Evolutionary conservation across 2,113 vertebrate species (phyloP), one percentile per base, ranked within the genome.

Genomic region (Actenoides hombroni): DNA sequence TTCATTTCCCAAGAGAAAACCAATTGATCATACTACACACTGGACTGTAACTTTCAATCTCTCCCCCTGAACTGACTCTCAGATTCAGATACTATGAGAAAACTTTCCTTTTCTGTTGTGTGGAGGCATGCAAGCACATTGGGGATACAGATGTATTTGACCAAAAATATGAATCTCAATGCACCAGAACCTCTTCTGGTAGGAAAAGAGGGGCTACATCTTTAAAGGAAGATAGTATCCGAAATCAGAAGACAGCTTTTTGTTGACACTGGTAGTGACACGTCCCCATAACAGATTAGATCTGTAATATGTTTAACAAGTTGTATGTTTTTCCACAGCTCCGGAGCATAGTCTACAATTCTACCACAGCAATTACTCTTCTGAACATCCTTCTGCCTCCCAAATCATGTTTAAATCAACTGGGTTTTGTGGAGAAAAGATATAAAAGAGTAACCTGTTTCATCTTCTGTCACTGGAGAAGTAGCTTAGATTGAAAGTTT

Each of bases 1-100:
- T 97, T 87, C 61, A 49, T 64, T 96, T 96, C 74, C 80, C 83
- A 75, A 91, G 54, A 48, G 49, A 40, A 70, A 94, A 65, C 42
- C 75, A 19, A 89, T 28, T 84, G 65, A 93, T 85, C 23, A n/a
- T 28, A 8, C 4, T 59, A 59, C 33, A 85, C 21, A 57, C 31
- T n/a, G 3, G 18, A 92, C 61, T 11, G 29, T 14, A 82, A 60
- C 29, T 83, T 51, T 85, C 37, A 51, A 9, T 54, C 54, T 92
- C 57, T 91, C 39, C 40, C 77, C 39, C 78, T 40, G 56, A 94
- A 60, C 13, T 40, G n/a, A 21, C 28, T 92, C 89, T 95, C 56
- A 83, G 33, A 92, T 49, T 92, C 49, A 59, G 61, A 37, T 5
- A 68, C 26, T 37, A 70, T 18, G 70, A 28, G 77, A 74, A 46